Evolutionary conservation across 1,140 invertebrate genomes (phyloP), one percentile per base, ranked within the genome.

Genomic region (Drosophila burlai): DNA sequence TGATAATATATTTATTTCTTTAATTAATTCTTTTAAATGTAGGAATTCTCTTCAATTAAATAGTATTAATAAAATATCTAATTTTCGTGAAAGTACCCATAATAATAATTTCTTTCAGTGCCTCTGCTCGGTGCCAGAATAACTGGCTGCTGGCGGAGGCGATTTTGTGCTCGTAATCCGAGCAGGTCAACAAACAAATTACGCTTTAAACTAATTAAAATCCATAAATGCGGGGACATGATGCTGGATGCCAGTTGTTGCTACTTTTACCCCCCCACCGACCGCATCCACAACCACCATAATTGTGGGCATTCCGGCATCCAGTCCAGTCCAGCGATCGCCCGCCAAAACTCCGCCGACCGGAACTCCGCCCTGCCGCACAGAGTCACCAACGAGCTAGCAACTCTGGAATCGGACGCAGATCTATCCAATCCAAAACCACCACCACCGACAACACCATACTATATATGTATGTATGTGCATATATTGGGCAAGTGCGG

Each of bases 201-300:
- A 69, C 61, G 52, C 59, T 74, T 81, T 50, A 49, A 75, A 81
- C 81, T 84, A 84, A 89, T 90, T 89, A 90, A 89, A 86, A 84
- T 83, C 75, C 71, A 74, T 74, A 71, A 68, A 68, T 73, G 49
- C 67, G 66, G 57, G 42, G 50, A 46, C 31, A 60, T 72, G 69
- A 73, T 73, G 69, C 69, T 73, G 67, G 67, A 72, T 40, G 54
- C 54, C 54, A 40, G 34, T 24, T 2, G 31, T 21, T 24, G n/a
- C n/a, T 34, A 7, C 11, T 36, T 21, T 36, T 21, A 29, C 47
- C n/a, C 45, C 63, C 49, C 11, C 34, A 18, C n/a, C 11, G n/a
- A 72, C 63, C 59, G 40, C 40, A 36, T 38, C 43, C 55, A 69
- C 71, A 79, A 66, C 52, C 58, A 66, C 52, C 46, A 71, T 87